Percentiles rank a stretch among this genome's conserved stretches.
Evolutionary conservation across 2,113 vertebrate genomes (phyloP).

Genomic region (Apodemus speciosus): DNA sequence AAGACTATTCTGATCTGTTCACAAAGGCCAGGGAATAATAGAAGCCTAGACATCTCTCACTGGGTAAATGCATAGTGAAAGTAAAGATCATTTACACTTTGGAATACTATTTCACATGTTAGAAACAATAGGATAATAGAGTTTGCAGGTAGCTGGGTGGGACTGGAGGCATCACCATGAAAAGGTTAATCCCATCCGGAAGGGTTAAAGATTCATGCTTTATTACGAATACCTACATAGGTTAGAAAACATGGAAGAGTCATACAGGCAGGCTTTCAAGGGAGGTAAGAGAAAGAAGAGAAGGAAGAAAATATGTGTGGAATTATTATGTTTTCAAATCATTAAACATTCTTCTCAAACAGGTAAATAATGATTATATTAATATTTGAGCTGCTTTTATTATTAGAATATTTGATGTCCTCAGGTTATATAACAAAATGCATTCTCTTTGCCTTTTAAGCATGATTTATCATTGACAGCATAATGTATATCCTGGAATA

Average conservation of each 20-base stretch:
- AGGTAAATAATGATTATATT: background rate
- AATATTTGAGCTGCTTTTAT: background rate
- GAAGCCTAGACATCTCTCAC: background rate
- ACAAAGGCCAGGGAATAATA: background rate
- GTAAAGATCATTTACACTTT: background rate
- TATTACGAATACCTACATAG: background rate
- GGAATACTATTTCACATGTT: background rate
- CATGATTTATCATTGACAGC: background rate
- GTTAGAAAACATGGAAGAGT: background rate
- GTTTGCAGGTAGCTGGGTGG: background rate
- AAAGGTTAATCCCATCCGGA: background rate
- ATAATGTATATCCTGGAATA: background rate
- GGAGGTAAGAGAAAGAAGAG: background rate
- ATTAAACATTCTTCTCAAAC: background rate
- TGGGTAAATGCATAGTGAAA: background rate
- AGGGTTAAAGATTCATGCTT: background rate
- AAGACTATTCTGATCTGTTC: background rate
- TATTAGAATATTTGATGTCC: background rate
- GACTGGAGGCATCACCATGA: background rate
- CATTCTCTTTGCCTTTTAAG: conserved; percentile 24
- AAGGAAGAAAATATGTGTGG: background rate
- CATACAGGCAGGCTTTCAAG: background rate
- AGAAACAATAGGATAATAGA: background rate
- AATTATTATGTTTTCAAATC: background rate
- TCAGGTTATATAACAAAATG: background rate